Base-by-base conservation (phyloP, 1,140 invertebrate species). In the Hylaeus anthracinus region DNA sequence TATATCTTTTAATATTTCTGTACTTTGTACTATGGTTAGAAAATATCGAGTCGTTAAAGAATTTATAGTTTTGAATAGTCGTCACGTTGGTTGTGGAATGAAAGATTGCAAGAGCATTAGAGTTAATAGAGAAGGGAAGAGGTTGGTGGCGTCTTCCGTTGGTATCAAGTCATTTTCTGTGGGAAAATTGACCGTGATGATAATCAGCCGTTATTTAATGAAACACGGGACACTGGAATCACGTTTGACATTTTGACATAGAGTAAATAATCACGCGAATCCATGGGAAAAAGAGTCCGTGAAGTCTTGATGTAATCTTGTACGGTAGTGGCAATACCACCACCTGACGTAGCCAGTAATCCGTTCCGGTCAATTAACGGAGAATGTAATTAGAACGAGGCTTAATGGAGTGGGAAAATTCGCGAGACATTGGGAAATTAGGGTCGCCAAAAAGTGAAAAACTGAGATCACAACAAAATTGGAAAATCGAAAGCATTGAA, bases 311-410 rank as follows among this genome's bases (percentile, higher is more conserved):
- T 60, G 74, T 15, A 51, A 77, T 70, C 41, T 43, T 64, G 73
- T 5, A 26, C 43, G 6, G 64, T 8, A 9, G 60, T 48, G 39
- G 48, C 15, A 26, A 14, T 51, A 39, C 26, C 55, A 26, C 41
- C 39, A 8, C 45, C 39, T 53, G 39, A 39, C 61, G 39, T 43
- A 45, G 10, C 5, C 48, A 6, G 43, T 9, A 48, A 66, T 45
- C 3, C 15, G 74, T 77, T 70, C 65, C 55, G 15, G 8, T 60
- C 65, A 77, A 77, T 77, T 77, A 77, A 69, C 64, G 10, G 45
- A 5, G 64, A 66, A 37, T 2, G 64, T 70, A 77, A 77, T 77
- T 77, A 41, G 55, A 12, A 39, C 43, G 48, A 5, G 45, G 26
- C 3, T 60, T 69, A 60, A 60, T 41, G 14, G 43, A 2, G 41